These are phyloP conservation scores for Sebastes ruberrimus DNA, from an alignment of 2,797 vertebrate genomes.

Conservation along the genomic window DNA sequence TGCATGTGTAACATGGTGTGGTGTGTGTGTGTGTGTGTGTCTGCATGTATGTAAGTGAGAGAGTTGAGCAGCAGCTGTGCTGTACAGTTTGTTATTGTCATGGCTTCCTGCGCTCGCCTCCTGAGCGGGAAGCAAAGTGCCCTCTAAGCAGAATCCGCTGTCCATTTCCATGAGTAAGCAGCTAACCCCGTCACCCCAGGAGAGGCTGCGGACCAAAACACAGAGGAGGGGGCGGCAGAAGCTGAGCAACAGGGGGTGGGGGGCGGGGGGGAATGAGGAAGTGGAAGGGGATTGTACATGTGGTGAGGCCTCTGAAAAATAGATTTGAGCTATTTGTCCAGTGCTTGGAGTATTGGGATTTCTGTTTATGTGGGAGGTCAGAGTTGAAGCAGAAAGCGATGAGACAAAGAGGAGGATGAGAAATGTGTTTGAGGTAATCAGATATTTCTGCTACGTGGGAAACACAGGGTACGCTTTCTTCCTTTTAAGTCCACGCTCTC, in stretches of 20 bases:
- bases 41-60: not conserved
- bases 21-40: not conserved
- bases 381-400: constrained; percentile 1
- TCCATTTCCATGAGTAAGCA: constrained; percentile 84
- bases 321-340: not conserved
- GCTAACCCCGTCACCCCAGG: constrained; percentile 69
- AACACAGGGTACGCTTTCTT: constrained; percentile 7
- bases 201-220: constrained; percentile 62
- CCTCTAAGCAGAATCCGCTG: constrained; percentile 78
- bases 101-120: constrained; percentile 74
- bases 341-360: not conserved
- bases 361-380: constrained; percentile 11
- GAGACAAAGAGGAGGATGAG: not conserved
- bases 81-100: constrained; percentile 76
- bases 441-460: constrained; percentile 21
- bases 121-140: constrained; percentile 79
- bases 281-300: not conserved
- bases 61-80: constrained; percentile 33
- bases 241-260: constrained; percentile 31
- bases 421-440: not conserved
- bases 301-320: not conserved
- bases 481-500: constrained; percentile 45
- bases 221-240: constrained; percentile 48
- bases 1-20: not conserved
- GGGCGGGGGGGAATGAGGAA: constrained; percentile 12